Evolutionary conservation across 2,797 vertebrate genomes (phyloP).

Genomic region (Buphagus erythrorhynchus): DNA sequence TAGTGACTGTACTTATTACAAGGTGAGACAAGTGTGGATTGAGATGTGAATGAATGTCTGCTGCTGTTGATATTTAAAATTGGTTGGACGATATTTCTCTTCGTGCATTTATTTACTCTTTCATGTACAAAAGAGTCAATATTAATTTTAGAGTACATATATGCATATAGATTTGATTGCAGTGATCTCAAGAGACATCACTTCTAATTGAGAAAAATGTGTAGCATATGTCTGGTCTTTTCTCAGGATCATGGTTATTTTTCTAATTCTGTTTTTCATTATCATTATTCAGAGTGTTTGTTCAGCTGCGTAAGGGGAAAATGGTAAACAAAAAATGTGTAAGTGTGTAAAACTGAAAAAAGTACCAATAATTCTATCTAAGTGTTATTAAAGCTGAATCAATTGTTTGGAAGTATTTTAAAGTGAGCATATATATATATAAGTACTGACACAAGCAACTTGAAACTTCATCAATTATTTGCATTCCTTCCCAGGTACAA

Average conservation of each 20-base stretch:
- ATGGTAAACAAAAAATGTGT: background rate
- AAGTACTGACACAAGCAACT: background rate
- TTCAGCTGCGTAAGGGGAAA: background rate
- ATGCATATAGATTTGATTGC: background rate
- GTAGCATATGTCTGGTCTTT: background rate
- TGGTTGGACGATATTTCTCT: background rate
- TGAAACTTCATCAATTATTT: background rate
- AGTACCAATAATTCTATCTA: background rate
- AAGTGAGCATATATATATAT: background rate
- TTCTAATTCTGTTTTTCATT: background rate
- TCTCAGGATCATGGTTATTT: background rate
- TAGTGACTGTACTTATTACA: slow-evolving; percentile 84
- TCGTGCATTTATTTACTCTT: background rate
- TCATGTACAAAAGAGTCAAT: background rate
- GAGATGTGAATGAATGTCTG: background rate
- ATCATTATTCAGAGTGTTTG: background rate
- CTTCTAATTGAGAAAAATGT: background rate
- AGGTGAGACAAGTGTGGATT: slow-evolving; percentile 79
- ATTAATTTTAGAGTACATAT: background rate
- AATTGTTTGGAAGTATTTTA: background rate
- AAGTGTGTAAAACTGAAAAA: background rate
- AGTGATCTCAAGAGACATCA: background rate
- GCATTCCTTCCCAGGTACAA: slow-evolving; percentile 83
- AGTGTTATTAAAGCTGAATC: background rate
- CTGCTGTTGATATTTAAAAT: background rate